Percentiles rank a stretch among this genome's conserved stretches.
Evolutionary conservation across 2,888 invertebrate genomes (phyloP).

Genomic region (Diachrysia chrysitis): DNA sequence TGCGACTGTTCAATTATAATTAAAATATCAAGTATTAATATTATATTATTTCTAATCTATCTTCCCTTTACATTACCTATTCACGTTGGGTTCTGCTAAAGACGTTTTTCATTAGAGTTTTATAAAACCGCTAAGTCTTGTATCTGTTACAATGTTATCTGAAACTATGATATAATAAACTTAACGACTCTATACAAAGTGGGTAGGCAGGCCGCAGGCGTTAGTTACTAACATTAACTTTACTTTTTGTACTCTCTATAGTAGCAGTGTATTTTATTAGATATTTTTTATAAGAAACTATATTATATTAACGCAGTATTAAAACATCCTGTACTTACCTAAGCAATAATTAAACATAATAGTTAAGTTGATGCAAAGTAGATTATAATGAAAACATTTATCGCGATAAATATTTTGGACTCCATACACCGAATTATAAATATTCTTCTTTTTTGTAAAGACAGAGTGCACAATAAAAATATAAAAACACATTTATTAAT

Average conservation of each 20-base stretch:
- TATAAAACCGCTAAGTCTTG: conserved; percentile 6
- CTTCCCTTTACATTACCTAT: no score
- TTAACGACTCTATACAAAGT: conserved; percentile 7
- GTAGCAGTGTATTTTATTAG: neutral
- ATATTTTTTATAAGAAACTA: neutral
- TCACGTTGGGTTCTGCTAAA: neutral
- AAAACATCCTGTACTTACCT: neutral
- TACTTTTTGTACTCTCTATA: neutral
- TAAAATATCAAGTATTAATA: no score
- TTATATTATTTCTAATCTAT: no score
- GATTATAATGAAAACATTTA: neutral
- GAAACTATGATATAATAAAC: conserved; percentile 4
- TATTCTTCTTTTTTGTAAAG: no score
- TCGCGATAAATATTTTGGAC: no score
- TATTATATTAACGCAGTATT: no score
- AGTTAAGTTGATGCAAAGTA: neutral
- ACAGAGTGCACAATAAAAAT: no score
- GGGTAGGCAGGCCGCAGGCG: neutral
- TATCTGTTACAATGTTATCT: neutral
- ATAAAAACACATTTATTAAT: no score
- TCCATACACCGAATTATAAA: no score
- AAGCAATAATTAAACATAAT: neutral
- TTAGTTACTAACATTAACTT: neutral
- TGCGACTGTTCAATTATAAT: no score
- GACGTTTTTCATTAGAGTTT: neutral